Evolutionary conservation across 2,888 invertebrate species (phyloP), one percentile per base, ranked within the genome.

Genomic region (Ormyrus nitidulus): DNA sequence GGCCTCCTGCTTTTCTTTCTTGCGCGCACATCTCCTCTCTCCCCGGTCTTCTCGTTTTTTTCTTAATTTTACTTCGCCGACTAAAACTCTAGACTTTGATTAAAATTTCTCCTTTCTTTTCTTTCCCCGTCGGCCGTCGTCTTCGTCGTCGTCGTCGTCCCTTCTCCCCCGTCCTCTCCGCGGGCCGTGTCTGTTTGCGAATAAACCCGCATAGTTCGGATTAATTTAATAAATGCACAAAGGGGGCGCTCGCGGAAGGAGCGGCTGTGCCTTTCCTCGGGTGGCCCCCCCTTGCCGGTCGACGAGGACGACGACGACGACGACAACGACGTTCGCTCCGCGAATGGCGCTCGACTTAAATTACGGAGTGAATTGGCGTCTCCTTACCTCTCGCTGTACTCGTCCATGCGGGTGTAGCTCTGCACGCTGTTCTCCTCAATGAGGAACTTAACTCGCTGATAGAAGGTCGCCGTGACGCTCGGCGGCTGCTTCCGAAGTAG

Each of bases 371-470:
- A 73, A 66, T 59, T 59, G 78, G 70, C 72, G 68, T 75, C 59
- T 68, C 54, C 96, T 95, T 94, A 99, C 99, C 98, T 98, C 93
- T 98, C 98, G 89, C 98, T 98, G 93, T 99, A 99, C 92, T 98
- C 97, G 92, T 97, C 96, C 94, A 96, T 95, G 91, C 98, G 97
- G 71, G 99, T 98, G 92, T 99, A 99, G 89, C 97, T 98, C 92
- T 99, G 99, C 81, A 99, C 98, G 83, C 98, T 98, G 91, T 98
- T 98, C 91, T 99, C 98, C 92, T 99, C 99, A 84, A 99, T 97
- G 85, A 99, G 94, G 92, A 99, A 99, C 91, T 97, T 97, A 91
- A 99, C 98, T 77, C 98, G 94, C 90, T 99, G 98, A 91, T 98
- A 98, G 93, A 99, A 99, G 53, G 98, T 98, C 4, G 98, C 98